Conservation (phyloP, 2,113 vertebrate genomes). For the Gnathonemus echidnorhynchus region DNA sequence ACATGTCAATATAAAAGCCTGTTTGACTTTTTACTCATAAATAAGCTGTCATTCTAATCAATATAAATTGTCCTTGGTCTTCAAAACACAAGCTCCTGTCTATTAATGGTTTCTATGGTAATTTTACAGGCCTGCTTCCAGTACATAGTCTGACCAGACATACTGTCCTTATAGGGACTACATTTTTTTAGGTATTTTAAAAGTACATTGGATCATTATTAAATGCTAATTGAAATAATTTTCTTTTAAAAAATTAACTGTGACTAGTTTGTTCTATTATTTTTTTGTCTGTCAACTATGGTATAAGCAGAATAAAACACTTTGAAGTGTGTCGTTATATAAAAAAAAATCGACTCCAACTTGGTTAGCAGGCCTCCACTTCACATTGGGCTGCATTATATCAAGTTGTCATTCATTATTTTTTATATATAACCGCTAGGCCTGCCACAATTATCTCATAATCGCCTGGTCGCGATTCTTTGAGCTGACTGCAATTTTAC, state of each 20-base stretch:
- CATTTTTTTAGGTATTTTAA: not conserved
- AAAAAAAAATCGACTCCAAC: too few species aligned
- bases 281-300: not conserved
- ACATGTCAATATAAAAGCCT: not conserved
- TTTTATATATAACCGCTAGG: not conserved
- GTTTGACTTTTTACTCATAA: not conserved
- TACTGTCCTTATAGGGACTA: not conserved
- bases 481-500: not conserved
- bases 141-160: not conserved
- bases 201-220: not conserved
- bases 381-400: not conserved
- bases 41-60: not conserved
- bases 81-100: not conserved
- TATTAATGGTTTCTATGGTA: not conserved
- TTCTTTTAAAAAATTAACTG: not conserved
- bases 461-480: not conserved
- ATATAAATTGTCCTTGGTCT: not conserved
- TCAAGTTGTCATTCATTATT: not conserved
- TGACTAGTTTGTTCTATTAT: not conserved
- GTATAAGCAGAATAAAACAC: too few species aligned
- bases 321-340: too few species aligned
- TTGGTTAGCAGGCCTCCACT: not conserved
- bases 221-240: not conserved
- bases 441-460: not conserved
- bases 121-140: not conserved